These are phyloP conservation scores for Cosmorhoe ocellata DNA, from an alignment of 2,888 invertebrate species.

Conservation along the genomic window DNA sequence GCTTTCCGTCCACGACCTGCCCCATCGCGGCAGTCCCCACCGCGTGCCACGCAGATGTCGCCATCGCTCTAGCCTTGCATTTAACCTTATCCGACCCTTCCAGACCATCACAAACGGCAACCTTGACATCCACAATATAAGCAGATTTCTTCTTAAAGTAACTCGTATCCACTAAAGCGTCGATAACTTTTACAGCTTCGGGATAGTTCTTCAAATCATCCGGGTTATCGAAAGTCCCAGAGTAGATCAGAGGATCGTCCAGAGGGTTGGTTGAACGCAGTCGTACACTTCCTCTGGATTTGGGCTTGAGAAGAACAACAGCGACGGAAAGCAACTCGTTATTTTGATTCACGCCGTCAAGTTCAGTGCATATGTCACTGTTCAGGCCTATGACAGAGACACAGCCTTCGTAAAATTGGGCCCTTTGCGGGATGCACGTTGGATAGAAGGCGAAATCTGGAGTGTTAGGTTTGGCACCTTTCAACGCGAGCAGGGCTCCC, in stretches of 20 bases:
- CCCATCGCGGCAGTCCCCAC: conserved; percentile 69
- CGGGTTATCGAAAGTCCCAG: conserved; percentile 55
- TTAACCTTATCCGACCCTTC: conserved; percentile 57
- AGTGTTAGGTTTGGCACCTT: conserved; percentile 37
- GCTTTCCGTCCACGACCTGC: conserved; percentile 50
- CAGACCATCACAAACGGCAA: conserved; percentile 49
- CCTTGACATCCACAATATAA: conserved; percentile 46
- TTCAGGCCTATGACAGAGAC: conserved; percentile 46
- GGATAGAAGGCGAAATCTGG: conserved; percentile 69
- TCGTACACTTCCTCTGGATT: conserved; percentile 58
- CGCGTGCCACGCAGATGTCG: conserved; percentile 68
- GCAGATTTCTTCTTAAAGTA: conserved; percentile 56
- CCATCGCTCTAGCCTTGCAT: conserved; percentile 62
- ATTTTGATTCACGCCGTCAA: conserved; percentile 44
- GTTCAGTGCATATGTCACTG: conserved; percentile 46
- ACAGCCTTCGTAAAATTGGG: conserved; percentile 47
- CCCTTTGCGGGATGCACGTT: conserved; percentile 45
- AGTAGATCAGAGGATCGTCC: conserved; percentile 56
- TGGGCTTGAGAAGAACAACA: conserved; percentile 62
- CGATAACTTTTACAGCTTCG: conserved; percentile 47
- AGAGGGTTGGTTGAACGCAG: conserved; percentile 48
- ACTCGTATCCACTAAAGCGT: conserved; percentile 49
- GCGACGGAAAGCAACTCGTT: conserved; percentile 57
- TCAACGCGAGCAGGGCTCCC: conserved; percentile 54
- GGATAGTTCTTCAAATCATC: conserved; percentile 55